These are phyloP conservation scores for Calonectris borealis DNA, from an alignment of 2,113 vertebrate genomes.

Conservation along the genomic window DNA sequence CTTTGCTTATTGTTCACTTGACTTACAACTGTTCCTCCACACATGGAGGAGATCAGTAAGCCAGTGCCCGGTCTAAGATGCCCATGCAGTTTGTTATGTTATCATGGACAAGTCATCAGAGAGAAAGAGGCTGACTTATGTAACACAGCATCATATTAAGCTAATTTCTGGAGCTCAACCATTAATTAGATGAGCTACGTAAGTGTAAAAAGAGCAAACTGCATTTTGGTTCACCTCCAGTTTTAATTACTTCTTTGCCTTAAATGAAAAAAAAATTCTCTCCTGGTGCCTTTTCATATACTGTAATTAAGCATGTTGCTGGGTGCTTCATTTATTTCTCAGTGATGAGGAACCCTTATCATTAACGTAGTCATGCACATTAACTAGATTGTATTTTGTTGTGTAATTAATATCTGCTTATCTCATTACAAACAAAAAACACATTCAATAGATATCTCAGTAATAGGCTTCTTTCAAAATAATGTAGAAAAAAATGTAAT, in stretches of 20 bases:
- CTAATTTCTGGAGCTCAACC: not conserved
- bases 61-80: not conserved
- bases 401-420: not conserved
- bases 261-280: not conserved
- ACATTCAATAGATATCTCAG: not conserved
- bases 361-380: not conserved
- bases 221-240: not conserved
- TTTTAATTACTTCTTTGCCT: not conserved
- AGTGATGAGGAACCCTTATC: not conserved
- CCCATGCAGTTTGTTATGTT: not conserved
- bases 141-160: not conserved
- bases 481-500: not conserved
- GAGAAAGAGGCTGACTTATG: not conserved
- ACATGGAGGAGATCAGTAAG: not conserved
- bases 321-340: not conserved
- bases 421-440: not conserved
- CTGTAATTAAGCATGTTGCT: not conserved
- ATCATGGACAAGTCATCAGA: not conserved
- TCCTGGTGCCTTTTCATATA: not conserved
- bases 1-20: not conserved
- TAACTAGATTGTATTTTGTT: slow-evolving; percentile 40
- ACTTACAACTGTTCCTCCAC: not conserved
- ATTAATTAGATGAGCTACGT: not conserved
- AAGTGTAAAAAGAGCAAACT: not conserved
- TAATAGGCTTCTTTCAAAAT: not conserved